A percentile compares a stretch with the other conserved stretches of the same genome.
These are phyloP conservation scores for Nebria salina DNA, from an alignment of 2,888 invertebrate species.

Conservation along the genomic window DNA sequence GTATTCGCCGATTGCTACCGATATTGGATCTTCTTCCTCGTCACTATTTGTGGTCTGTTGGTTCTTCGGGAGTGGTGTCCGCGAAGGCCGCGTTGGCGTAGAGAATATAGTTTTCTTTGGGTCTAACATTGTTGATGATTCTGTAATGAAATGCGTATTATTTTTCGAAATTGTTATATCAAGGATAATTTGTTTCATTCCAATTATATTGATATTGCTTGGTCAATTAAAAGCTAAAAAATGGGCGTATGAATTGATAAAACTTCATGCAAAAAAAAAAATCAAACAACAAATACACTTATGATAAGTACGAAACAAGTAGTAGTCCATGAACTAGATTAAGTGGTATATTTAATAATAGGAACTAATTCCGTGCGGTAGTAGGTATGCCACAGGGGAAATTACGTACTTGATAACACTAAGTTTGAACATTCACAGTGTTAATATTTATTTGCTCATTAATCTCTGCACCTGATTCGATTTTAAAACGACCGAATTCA, in stretches of 20 bases:
- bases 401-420: neutral
- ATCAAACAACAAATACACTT: neutral
- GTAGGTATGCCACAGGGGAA: neutral
- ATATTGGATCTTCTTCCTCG: conserved; percentile 72
- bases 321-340: neutral
- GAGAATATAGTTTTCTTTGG: conserved; percentile 20
- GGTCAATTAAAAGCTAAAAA: no score
- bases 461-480: neutral
- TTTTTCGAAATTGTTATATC: neutral
- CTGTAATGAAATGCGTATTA: conserved; percentile 8
- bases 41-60: neutral
- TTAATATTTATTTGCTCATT: neutral
- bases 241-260: no score
- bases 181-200: neutral
- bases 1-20: conserved; percentile 76
- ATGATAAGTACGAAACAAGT: neutral
- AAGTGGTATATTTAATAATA: neutral
- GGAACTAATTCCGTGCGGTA: neutral
- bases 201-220: no score
- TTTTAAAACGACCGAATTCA: neutral
- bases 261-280: neutral
- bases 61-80: neutral
- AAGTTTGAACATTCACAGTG: neutral
- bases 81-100: neutral
- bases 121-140: conserved; percentile 35